phyloP scores from a whole-genome alignment of 1,140 invertebrate genomes.

The Orchesella cincta region DNA sequence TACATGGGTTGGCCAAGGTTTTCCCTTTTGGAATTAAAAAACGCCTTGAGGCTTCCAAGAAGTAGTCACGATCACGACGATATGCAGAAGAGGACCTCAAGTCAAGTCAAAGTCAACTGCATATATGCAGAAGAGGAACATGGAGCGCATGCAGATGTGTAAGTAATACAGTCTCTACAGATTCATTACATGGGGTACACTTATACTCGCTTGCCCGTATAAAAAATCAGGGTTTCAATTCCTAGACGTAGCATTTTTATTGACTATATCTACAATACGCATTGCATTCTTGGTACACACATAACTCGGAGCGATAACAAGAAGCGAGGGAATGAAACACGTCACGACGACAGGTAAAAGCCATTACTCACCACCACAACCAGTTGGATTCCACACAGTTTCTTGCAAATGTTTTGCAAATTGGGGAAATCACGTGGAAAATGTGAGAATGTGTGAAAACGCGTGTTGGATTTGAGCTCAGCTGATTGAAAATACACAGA shows the following conservation, averaged over 20 bases:
- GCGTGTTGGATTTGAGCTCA: neutral
- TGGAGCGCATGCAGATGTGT: too few species aligned
- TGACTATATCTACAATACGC: too few species aligned
- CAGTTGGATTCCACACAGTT: neutral
- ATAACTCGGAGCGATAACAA: neutral
- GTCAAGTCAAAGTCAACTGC: too few species aligned
- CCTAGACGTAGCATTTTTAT: too few species aligned
- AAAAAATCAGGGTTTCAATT: too few species aligned
- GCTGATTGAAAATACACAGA: constrained; percentile 4
- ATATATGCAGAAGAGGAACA: too few species aligned
- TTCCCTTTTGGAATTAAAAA: neutral
- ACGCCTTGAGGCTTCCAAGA: constrained; percentile 5
- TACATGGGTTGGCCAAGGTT: neutral
- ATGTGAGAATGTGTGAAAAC: neutral
- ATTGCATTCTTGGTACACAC: too few species aligned
- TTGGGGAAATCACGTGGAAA: neutral
- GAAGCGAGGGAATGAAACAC: neutral
- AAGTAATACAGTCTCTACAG: too few species aligned
- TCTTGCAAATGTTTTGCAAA: constrained; percentile 20
- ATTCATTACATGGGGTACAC: too few species aligned
- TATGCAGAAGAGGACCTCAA: neutral
- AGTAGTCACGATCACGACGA: neutral
- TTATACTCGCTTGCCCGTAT: too few species aligned
- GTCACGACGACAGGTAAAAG: constrained; percentile 17
- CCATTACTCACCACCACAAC: constrained; percentile 2